Conservation (phyloP, 2,888 invertebrate genomes). For the Mayetiola destructor region DNA sequence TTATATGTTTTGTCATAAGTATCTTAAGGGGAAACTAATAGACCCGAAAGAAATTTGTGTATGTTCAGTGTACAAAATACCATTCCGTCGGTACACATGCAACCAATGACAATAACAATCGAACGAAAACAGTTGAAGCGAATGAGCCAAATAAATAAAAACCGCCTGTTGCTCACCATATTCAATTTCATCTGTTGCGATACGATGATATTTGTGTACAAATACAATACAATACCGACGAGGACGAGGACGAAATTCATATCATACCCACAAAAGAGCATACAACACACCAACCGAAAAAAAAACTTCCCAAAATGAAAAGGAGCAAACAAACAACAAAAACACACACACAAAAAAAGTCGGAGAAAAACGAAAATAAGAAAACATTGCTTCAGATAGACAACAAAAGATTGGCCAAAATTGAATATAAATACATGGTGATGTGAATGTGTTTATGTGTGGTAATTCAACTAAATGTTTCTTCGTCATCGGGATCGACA, state of each 20-base stretch:
- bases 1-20: too few relatives aligned
- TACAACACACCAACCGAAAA: not conserved
- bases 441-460: slow-evolving; percentile 6
- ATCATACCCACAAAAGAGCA: not conserved
- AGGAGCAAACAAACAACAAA: not conserved
- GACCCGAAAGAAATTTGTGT: too few relatives aligned
- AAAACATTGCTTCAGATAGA: slow-evolving; percentile 1
- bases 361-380: not conserved
- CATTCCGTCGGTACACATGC: not conserved
- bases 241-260: not conserved
- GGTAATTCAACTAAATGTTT: too few relatives aligned
- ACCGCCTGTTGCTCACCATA: slow-evolving; percentile 11
- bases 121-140: not conserved
- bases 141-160: slow-evolving; percentile 6
- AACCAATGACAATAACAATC: not conserved
- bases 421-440: slow-evolving; percentile 4
- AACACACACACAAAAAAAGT: not conserved
- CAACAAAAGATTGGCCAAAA: slow-evolving; percentile 12
- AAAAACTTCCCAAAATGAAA: not conserved
- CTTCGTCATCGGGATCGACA: too few relatives aligned
- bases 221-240: too few relatives aligned
- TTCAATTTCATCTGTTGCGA: slow-evolving; percentile 11
- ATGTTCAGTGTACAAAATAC: too few relatives aligned
- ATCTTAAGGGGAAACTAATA: too few relatives aligned
- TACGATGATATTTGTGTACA: not conserved